Percentiles rank a stretch among this genome's conserved stretches.
phyloP scores from a whole-genome alignment of 2,797 vertebrate genomes.

The Lepus oiostolus region DNA sequence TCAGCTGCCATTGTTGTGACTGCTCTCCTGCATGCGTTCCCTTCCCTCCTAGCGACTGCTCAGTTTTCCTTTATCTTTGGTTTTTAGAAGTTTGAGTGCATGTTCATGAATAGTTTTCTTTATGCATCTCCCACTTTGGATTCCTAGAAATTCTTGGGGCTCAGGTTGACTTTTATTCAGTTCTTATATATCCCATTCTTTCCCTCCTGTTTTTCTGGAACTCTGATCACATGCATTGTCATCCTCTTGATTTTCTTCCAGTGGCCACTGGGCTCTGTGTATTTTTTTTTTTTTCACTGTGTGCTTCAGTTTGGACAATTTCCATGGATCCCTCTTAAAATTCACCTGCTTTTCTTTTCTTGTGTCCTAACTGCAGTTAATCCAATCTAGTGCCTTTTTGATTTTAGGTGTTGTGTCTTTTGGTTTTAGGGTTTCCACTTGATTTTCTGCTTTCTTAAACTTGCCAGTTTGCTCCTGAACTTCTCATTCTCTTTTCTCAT shows the following conservation, averaged over 20 bases:
- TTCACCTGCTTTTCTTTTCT: neutral
- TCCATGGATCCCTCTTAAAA: neutral
- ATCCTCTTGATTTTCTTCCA: neutral
- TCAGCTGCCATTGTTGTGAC: neutral
- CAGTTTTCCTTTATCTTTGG: neutral
- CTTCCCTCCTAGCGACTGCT: neutral
- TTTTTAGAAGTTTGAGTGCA: neutral
- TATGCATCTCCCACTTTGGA: neutral
- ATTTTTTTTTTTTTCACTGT: neutral
- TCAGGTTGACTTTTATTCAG: neutral
- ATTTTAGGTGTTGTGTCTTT: neutral
- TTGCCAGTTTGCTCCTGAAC: neutral
- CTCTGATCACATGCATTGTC: neutral
- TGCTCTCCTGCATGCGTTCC: neutral
- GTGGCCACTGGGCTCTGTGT: neutral
- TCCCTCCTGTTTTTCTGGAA: neutral
- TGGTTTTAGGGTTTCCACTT: neutral
- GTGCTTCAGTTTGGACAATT: neutral
- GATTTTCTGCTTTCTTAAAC: neutral
- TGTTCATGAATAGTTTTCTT: conserved; percentile 8
- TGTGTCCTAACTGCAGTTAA: neutral
- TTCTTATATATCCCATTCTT: neutral
- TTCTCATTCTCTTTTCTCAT: neutral
- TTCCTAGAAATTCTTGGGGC: neutral
- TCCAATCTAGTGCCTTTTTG: neutral